Base-by-base conservation (phyloP, 2,113 vertebrate species). In the Oxyura jamaicensis region DNA sequence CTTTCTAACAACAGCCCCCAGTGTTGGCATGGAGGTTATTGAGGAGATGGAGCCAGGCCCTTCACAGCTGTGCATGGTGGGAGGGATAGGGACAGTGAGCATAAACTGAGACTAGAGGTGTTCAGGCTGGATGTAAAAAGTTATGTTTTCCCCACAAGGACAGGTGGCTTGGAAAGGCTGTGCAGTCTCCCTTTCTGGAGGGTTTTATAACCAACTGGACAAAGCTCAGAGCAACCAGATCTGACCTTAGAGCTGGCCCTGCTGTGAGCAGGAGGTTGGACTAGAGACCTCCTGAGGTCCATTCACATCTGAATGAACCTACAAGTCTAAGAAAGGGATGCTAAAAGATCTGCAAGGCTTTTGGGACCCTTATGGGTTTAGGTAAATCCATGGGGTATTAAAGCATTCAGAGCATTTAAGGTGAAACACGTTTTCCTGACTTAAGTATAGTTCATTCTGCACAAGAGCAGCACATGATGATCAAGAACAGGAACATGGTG, bases 171-270 rank as follows among this genome's bases (percentile, higher is more conserved):
- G 41, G 35, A 42, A 26, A 90, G 13, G 10, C 13, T 63, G 16
- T 80, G 59, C 1, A 1, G 2, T 31, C 50, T 88, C 59, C 2
- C 1, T 4, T 19, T 11, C 55, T 72, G 56, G 19, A 72, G 7
- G 7, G 48, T 55, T 60, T 75, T 52, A 65, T 59, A n/a, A 65
- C 7, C 25, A 67, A 13, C 5, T 35, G 60, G 35, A 56, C 28
- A 84, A 42, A 2, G 1, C 2, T 17, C 55, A 55, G 22, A 1
- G 2, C 20, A 81, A 14, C 5, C 3, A n/a, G 0, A 0, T 33
- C 20, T 42, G 42, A 80, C 22, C 59, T 77, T 63, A 62, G 68
- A 77, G 33, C 20, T 33, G 26, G n/a, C 17, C 44, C 21, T n/a
- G 5, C 60, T 59, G 11, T 31, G 50, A 93, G 69, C 8, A 60